These are phyloP conservation scores for Macrophya annulata DNA, from an alignment of 2,888 invertebrate genomes.

Conservation along the genomic window DNA sequence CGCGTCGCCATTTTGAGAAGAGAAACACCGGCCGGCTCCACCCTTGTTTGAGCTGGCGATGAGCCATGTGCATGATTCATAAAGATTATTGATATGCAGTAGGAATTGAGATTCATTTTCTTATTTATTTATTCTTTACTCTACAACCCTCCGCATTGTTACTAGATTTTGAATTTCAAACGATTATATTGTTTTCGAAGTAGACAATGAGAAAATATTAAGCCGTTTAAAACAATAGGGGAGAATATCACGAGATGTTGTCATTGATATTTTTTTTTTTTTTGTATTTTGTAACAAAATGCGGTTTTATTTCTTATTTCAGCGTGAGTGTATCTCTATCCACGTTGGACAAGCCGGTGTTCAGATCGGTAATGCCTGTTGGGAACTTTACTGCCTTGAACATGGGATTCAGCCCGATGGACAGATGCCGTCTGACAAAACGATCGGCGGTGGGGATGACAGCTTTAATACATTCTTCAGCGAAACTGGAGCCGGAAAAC, in stretches of 20 bases:
- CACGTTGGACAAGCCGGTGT: constrained; percentile 93
- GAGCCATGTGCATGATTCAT: constrained; percentile 24
- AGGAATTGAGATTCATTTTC: not conserved
- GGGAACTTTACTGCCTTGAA: constrained; percentile 94
- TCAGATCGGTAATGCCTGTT: constrained; percentile 95
- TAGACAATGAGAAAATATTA: too few species aligned
- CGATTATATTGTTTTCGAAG: not conserved
- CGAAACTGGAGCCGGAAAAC: constrained; percentile 97
- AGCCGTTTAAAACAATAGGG: not conserved
- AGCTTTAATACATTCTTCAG: constrained; percentile 97
- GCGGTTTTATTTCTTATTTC: constrained; percentile 66
- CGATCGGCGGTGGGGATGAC: constrained; percentile 94
- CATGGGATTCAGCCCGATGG: constrained; percentile 97
- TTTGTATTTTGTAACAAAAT: not conserved
- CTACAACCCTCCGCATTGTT: not conserved
- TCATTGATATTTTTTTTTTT: not conserved
- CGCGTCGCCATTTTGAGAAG: constrained; percentile 42
- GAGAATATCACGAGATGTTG: not conserved
- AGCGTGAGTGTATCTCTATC: constrained; percentile 91
- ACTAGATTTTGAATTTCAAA: not conserved
- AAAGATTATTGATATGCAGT: not conserved
- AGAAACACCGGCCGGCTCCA: constrained; percentile 44
- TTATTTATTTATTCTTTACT: not conserved
- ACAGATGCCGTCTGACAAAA: constrained; percentile 96
- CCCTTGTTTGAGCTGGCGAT: constrained; percentile 15